Evolutionary conservation across 2,797 vertebrate genomes (phyloP).

Genomic region (Schizothorax lantsangensis): DNA sequence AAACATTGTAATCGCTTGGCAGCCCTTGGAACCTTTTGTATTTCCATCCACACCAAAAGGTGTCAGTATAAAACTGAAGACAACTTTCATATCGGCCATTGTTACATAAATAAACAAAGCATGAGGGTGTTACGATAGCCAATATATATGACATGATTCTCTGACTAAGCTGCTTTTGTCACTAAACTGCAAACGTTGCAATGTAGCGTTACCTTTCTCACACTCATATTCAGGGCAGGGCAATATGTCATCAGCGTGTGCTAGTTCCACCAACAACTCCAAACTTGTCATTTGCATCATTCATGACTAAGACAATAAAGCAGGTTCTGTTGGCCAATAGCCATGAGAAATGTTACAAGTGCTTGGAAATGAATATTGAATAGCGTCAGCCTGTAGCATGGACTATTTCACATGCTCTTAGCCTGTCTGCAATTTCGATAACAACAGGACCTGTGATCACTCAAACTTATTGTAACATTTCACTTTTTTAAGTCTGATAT

Average conservation of each 20-base stretch:
- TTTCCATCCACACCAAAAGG: background rate
- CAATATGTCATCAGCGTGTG: background rate
- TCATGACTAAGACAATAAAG: conserved; percentile 4
- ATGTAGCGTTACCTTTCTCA: background rate
- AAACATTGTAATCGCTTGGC: background rate
- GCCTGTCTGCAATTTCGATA: background rate
- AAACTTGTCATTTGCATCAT: conserved; percentile 25
- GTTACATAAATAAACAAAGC: background rate
- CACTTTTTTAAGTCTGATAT: background rate
- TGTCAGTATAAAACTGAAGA: background rate
- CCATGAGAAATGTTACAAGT: conserved; percentile 35
- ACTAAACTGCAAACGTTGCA: background rate
- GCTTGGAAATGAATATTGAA: background rate
- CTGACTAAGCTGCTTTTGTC: background rate
- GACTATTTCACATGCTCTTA: background rate
- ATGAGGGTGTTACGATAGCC: background rate
- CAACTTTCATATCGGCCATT: background rate
- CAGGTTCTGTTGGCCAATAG: background rate
- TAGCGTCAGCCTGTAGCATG: background rate
- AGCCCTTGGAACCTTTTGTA: background rate
- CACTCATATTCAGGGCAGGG: background rate
- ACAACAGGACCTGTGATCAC: background rate
- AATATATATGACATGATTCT: background rate
- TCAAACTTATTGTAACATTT: background rate
- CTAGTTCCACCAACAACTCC: background rate